Evolutionary conservation across 2,888 invertebrate species (phyloP).

Genomic region (Teleiodes luculella): DNA sequence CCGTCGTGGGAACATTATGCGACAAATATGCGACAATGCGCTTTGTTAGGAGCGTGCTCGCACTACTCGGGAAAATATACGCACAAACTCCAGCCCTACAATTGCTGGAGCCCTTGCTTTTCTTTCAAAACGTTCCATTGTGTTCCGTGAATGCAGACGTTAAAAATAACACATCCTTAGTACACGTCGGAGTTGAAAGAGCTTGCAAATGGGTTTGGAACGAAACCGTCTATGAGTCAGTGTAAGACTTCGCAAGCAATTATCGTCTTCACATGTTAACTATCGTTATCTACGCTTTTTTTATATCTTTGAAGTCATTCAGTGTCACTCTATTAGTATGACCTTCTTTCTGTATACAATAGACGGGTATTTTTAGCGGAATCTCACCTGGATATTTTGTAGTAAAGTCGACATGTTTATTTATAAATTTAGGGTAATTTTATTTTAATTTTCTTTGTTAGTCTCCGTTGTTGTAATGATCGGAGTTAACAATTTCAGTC

Average conservation of each 20-base stretch:
- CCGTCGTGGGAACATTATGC: conserved; percentile 55
- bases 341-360: background rate
- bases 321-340: conserved; percentile 19
- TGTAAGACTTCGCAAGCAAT: conserved; percentile 45
- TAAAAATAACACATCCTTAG: conserved; percentile 35
- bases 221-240: conserved; percentile 45
- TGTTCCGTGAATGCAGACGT: conserved; percentile 38
- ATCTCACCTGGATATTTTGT: background rate
- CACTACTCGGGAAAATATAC: conserved; percentile 17
- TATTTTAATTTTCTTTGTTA: too few species aligned
- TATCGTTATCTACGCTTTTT: conserved; percentile 32
- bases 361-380: background rate
- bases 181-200: conserved; percentile 32
- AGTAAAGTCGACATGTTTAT: background rate
- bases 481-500: too few species aligned
- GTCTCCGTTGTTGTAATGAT: too few species aligned
- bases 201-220: conserved; percentile 43
- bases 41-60: conserved; percentile 44
- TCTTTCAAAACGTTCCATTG: conserved; percentile 25
- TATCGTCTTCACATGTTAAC: conserved; percentile 52
- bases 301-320: conserved; percentile 31
- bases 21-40: conserved; percentile 64
- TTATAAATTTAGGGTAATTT: background rate
- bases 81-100: background rate
- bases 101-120: background rate